Evolutionary conservation across 2,888 invertebrate species (phyloP).

Genomic region (Bunonema sp.): DNA sequence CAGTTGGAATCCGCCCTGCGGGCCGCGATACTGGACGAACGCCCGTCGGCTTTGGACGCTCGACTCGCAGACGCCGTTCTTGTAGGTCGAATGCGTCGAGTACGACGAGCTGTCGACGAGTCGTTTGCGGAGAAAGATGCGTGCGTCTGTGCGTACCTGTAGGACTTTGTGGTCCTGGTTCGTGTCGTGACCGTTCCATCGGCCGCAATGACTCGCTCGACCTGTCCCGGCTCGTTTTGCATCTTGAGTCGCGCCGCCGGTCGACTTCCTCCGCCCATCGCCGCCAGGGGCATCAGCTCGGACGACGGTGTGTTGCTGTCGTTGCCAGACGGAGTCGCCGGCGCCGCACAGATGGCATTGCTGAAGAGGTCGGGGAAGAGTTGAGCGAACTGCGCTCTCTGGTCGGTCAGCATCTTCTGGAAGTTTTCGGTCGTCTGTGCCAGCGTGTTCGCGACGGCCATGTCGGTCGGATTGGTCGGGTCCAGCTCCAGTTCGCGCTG

Average conservation of each 20-base stretch:
- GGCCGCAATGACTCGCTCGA: constrained; percentile 30
- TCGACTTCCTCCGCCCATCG: too few species aligned
- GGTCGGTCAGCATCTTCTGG: constrained; percentile 20
- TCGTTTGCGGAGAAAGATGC: neutral
- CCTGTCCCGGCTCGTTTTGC: too few species aligned
- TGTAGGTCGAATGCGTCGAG: neutral
- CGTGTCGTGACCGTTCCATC: constrained; percentile 35
- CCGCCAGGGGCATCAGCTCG: constrained; percentile 11
- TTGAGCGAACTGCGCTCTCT: constrained; percentile 3
- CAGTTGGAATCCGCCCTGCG: constrained; percentile 29
- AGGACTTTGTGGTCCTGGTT: constrained; percentile 24
- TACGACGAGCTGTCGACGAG: neutral
- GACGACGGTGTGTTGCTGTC: constrained; percentile 15
- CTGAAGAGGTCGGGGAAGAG: constrained; percentile 4
- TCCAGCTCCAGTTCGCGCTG: constrained; percentile 14
- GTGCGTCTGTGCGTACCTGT: constrained; percentile 22
- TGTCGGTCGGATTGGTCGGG: constrained; percentile 16
- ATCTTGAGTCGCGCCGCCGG: too few species aligned
- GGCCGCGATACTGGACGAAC: constrained; percentile 11
- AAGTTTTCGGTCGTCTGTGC: constrained; percentile 28
- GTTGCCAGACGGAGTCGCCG: too few species aligned
- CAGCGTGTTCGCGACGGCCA: constrained; percentile 13
- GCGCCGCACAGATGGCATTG: too few species aligned
- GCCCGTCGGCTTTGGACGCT: neutral
- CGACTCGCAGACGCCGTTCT: neutral